Evolutionary conservation across 2,113 vertebrate genomes (phyloP), one percentile per base, ranked within the genome.

Genomic region (Panurus biarmicus): DNA sequence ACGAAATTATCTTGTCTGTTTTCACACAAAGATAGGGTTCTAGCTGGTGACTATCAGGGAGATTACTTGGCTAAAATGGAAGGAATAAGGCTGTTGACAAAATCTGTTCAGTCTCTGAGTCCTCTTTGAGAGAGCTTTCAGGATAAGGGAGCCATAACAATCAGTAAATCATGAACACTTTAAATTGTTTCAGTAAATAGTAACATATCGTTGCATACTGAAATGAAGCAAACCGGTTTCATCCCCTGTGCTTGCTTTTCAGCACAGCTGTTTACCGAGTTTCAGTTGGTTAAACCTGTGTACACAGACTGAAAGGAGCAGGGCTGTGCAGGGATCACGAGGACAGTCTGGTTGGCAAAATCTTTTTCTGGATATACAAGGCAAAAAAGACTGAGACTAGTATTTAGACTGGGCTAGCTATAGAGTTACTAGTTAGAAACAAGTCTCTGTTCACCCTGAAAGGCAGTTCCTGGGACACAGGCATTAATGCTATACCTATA

Each of bases 261-360:
- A 75, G 69, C 47, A 22, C 57, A 87, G 70, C 84, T 94, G 82
- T 95, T 96, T 94, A 85, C 85, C 31, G 17, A 70, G 92, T 86
- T 90, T 90, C 89, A 64, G 51, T 77, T 67, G 53, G 81, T 84
- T 95, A 87, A 94, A 69, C 70, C 42, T 91, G 66, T 80, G 94
- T 90, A 93, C 80, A 73, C 57, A 89, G 1, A 4, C 73, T 23
- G 73, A 85, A 74, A 78, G 62, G 54, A 94, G 35, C 42, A 60
- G 56, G 44, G 47, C 72, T 73, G 54, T 8, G 4, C 61, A 25
- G 50, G 9, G 45, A 40, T 90, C 88, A 80, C 1, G 1, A 65
- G 56, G 18, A 42, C 45, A 76, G 35, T 54, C 48, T 50, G 69
- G 38, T 44, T 61, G 85, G 64, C 36, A 89, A 56, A 87, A 60